Conservation (phyloP, 2,113 vertebrate species). For the Orthonyx spaldingii region DNA sequence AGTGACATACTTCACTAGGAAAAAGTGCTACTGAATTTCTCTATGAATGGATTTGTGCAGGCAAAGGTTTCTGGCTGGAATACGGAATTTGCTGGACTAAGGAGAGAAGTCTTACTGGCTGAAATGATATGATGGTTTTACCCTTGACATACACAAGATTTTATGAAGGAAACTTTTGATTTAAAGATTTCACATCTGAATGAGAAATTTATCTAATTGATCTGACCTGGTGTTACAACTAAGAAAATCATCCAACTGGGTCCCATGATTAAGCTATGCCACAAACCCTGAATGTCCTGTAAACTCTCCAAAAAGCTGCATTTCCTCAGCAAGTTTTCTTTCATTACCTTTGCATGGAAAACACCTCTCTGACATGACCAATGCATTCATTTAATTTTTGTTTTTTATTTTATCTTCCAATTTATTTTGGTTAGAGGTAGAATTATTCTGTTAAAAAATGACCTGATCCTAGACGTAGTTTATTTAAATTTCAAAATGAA, state of each 20-base stretch:
- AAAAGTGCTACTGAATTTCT: neutral
- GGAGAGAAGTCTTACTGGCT: neutral
- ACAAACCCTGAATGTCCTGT: neutral
- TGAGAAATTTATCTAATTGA: neutral
- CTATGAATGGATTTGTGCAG: neutral
- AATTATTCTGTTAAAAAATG: slow-evolving; percentile 71
- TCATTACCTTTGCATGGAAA: neutral
- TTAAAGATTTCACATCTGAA: neutral
- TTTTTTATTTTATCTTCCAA: slow-evolving; percentile 60
- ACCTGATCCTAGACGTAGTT: slow-evolving; percentile 69
- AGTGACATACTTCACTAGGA: neutral
- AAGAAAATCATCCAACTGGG: neutral
- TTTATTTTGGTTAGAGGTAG: slow-evolving; percentile 63
- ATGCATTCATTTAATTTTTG: slow-evolving; percentile 56
- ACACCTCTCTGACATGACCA: slow-evolving; percentile 14
- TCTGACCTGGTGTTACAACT: neutral
- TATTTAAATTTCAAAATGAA: slow-evolving; percentile 82
- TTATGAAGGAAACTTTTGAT: neutral
- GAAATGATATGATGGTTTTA: neutral
- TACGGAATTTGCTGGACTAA: neutral
- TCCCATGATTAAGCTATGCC: neutral
- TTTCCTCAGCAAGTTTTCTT: neutral
- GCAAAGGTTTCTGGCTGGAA: neutral
- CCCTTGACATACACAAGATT: neutral
- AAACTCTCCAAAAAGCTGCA: neutral